phyloP scores from a whole-genome alignment of 2,888 invertebrate species.

The Melinaea menophilus region DNA sequence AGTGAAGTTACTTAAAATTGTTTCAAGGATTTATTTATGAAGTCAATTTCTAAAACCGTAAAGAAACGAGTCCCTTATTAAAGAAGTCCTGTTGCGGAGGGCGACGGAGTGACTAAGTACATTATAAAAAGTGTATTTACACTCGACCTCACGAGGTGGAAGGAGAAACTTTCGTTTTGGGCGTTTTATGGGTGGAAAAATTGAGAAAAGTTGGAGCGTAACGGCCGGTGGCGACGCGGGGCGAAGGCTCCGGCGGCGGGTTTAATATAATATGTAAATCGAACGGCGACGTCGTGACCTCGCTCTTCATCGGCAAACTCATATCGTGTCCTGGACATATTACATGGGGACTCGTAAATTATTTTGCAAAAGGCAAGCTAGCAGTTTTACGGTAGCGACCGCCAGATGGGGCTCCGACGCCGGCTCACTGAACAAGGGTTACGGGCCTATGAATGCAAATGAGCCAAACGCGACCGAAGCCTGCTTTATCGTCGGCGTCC shows the following conservation, averaged over 20 bases:
- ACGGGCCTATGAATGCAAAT: constrained; percentile 78
- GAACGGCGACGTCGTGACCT: constrained; percentile 69
- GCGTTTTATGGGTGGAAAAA: constrained; percentile 76
- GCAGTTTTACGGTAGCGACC: constrained; percentile 63
- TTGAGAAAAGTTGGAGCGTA: constrained; percentile 77
- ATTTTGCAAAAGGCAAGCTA: constrained; percentile 69
- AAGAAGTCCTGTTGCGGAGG: constrained; percentile 58
- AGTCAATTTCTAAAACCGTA: constrained; percentile 31
- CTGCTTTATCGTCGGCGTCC: constrained; percentile 71
- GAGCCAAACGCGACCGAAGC: constrained; percentile 64
- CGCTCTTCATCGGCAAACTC: constrained; percentile 64
- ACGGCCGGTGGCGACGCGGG: constrained; percentile 72
- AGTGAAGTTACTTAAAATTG: constrained; percentile 12
- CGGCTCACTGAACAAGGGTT: constrained; percentile 70
- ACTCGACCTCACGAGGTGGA: constrained; percentile 72
- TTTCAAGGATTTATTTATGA: constrained; percentile 35
- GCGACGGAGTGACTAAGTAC: constrained; percentile 70
- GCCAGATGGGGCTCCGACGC: constrained; percentile 59
- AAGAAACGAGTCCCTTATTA: constrained; percentile 51
- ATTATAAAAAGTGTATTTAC: constrained; percentile 77
- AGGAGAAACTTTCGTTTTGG: constrained; percentile 71
- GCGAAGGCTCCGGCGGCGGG: constrained; percentile 56
- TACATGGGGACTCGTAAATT: constrained; percentile 74
- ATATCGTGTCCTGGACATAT: constrained; percentile 70
- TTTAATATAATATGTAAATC: constrained; percentile 79